Evolutionary conservation across 2,113 vertebrate species (phyloP), one percentile per base, ranked within the genome.

Genomic region (Gavia stellata): DNA sequence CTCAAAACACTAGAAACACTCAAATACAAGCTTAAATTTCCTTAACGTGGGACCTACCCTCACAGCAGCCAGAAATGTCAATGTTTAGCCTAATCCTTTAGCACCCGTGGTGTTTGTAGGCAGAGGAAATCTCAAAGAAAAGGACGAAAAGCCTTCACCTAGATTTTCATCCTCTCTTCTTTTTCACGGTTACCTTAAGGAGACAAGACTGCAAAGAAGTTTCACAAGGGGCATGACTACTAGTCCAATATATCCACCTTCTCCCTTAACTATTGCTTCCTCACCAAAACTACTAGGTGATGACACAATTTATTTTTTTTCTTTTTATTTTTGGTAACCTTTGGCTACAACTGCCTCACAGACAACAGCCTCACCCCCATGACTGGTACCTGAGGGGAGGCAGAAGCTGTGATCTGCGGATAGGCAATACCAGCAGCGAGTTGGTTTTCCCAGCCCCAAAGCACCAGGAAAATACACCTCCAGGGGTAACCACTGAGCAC

Each of bases 21-120:
- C 38, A 62, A 67, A 55, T 28, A 50, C 7, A 68, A 55, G 15
- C 28, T 62, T 55, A 61, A 24, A 28, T 66, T 40, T 82, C 77
- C 36, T 17, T 5, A 68, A 42, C 0, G 0, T 25, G 18, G 8
- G 28, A 62, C 12, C 25, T 25, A 82, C 8, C 10, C 25, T 40
- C 24, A 70, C 34, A 83, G 34, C 56, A 62, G 6, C 6, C 5
- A 49, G 80, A 89, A 84, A 88, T 49, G 44, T 56, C 58, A 47
- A 8, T 36, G 10, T 50, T 42, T 74, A 82, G 28, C 44, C 18
- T 49, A 34, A 88, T 28, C 25, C 26, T 81, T 42, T 17, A 77
- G 23, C 10, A 4, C 12, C 25, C 1, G 0, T 47, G 13, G 9
- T 75, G 18, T 29, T 72, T 44, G 12, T 31, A 53, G 2, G 9